These are phyloP conservation scores for Ctenoplectra terminalis DNA, from an alignment of 1,140 invertebrate genomes.

Conservation along the genomic window DNA sequence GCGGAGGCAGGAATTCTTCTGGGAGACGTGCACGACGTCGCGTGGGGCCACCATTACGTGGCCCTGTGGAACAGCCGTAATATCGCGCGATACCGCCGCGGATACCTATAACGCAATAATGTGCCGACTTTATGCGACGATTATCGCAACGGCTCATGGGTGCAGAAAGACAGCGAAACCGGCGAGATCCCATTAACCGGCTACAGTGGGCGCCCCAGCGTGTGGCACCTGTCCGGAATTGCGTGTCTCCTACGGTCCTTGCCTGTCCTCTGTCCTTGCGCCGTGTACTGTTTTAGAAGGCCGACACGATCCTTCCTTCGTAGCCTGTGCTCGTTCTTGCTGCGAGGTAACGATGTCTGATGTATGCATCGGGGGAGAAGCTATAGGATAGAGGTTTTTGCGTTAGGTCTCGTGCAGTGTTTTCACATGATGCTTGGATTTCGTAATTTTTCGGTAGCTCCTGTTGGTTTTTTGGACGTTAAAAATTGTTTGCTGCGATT, in stretches of 20 bases:
- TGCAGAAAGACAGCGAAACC: constrained; percentile 72
- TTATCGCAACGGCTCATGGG: constrained; percentile 76
- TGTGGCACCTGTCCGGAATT: constrained; percentile 77
- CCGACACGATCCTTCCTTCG: neutral
- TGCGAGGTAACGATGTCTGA: neutral
- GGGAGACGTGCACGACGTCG: constrained; percentile 57
- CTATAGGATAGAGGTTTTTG: too few species aligned
- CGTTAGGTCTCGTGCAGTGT: too few species aligned
- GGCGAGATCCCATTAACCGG: constrained; percentile 73
- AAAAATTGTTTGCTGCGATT: too few species aligned
- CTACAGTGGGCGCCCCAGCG: constrained; percentile 74
- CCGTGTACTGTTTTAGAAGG: neutral
- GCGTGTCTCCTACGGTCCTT: constrained; percentile 3
- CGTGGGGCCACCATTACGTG: constrained; percentile 73
- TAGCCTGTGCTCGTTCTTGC: neutral
- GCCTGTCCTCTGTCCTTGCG: constrained; percentile 4
- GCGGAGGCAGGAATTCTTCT: constrained; percentile 20
- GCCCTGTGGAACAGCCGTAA: constrained; percentile 69
- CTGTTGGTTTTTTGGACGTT: too few species aligned
- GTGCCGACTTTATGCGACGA: constrained; percentile 81
- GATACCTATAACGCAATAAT: constrained; percentile 79
- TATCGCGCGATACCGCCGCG: constrained; percentile 70
- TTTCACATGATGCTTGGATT: too few species aligned
- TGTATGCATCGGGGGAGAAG: too few species aligned
- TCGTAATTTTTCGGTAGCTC: too few species aligned